Evolutionary conservation across 2,797 vertebrate species (phyloP), one percentile per base, ranked within the genome.

Genomic region (Naso thynnoides): DNA sequence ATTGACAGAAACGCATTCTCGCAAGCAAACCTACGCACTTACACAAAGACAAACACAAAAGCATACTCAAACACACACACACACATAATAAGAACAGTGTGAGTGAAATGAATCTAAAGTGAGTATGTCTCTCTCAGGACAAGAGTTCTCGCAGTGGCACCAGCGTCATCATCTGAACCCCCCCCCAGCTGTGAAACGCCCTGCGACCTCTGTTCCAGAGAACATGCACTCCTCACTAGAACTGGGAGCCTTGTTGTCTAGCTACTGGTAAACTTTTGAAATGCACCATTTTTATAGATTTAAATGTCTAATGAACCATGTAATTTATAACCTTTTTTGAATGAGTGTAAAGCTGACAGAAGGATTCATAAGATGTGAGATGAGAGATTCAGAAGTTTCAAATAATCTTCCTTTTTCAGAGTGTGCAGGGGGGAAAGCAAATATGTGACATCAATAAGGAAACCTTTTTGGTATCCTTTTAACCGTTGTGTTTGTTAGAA

Each of bases 111-210:
- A 81, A 77, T 85, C 81, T 92, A 83, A 90, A 92, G 49, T 82
- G 52, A 73, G 81, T 82, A 24, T 90, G 68, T 92, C 74, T 90
- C 78, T 88, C 95, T 93, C 94, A 98, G 93, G 96, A 82, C 89
- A 96, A 94, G 84, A 97, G 95, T 88, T 97, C 96, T 84, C 94
- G 95, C 90, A 97, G 96, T 79, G 97, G 94, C 76, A 96, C 91
- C 86, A 98, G 96, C 68, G 79, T 98, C 79, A 88, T 98, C 91
- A 97, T 98, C 91, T 94, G 86, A 92, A 13, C 23, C 60, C 41
- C 53, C n/a, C 11, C 41, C 53, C 77, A 26, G 78, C 82, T 83
- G 83, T 70, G 70, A 89, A 85, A 78, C 41, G 13, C 53, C 61
- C 70, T 76, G 47, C 58, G 61, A 86, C 78, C 62, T 89, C 79